Evolutionary conservation across 2,113 vertebrate species (phyloP).

Genomic region (Abramis brama): DNA sequence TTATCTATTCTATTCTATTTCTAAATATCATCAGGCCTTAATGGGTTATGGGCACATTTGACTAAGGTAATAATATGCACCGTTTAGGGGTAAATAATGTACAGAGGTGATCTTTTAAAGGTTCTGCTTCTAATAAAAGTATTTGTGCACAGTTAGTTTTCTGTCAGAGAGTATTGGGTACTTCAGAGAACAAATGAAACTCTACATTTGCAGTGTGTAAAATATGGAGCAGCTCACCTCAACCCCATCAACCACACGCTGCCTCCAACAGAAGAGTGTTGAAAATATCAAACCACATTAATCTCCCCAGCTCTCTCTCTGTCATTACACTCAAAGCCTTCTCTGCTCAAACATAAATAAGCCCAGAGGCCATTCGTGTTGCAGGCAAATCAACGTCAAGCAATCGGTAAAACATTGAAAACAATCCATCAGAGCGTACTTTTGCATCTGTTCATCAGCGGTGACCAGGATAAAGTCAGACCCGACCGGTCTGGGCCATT

Average conservation of each 20-base stretch:
- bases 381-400: slow-evolving; percentile 45
- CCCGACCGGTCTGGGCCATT: slow-evolving; percentile 29
- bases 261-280: not conserved
- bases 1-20: not conserved
- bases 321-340: slow-evolving; percentile 30
- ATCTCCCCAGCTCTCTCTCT: not conserved
- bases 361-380: slow-evolving; percentile 43
- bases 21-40: too few species aligned
- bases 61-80: too few species aligned
- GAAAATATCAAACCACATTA: slow-evolving; percentile 2
- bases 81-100: too few species aligned
- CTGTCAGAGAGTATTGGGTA: not conserved
- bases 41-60: too few species aligned
- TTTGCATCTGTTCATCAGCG: slow-evolving; percentile 58
- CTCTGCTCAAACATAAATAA: slow-evolving; percentile 47
- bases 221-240: not conserved
- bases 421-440: slow-evolving; percentile 54
- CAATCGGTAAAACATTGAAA: slow-evolving; percentile 44
- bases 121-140: not conserved
- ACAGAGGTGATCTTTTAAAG: too few species aligned
- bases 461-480: slow-evolving; percentile 44
- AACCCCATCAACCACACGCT: not conserved
- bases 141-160: not conserved
- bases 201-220: not conserved
- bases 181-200: slow-evolving; percentile 8